These are phyloP conservation scores for Drosophila cracens DNA, from an alignment of 2,888 invertebrate species.

Conservation along the genomic window DNA sequence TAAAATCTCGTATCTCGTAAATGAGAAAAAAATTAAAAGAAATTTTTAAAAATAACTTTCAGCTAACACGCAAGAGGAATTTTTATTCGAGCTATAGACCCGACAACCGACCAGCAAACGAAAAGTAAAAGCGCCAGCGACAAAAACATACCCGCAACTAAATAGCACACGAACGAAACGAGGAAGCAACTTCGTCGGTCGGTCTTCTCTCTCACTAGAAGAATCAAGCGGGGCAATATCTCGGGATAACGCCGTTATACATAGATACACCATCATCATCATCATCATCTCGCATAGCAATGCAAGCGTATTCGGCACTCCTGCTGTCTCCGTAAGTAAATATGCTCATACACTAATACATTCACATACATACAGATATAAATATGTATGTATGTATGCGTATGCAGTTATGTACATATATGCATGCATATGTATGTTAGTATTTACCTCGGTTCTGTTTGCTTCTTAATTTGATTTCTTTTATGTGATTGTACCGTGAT, in stretches of 20 bases:
- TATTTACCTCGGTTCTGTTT: slow-evolving; percentile 45
- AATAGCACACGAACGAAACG: slow-evolving; percentile 46
- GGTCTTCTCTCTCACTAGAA: slow-evolving; percentile 16
- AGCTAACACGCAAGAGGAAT: slow-evolving; percentile 84
- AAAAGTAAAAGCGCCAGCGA: slow-evolving; percentile 69
- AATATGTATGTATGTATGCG: not conserved
- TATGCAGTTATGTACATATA: not conserved
- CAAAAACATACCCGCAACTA: slow-evolving; percentile 62
- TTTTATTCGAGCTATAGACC: slow-evolving; percentile 76
- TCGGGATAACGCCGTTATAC: slow-evolving; percentile 44
- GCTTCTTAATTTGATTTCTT: slow-evolving; percentile 38
- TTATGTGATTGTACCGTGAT: slow-evolving; percentile 22
- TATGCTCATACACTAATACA: not conserved
- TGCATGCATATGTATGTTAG: slow-evolving; percentile 12
- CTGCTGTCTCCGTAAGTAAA: slow-evolving; percentile 14
- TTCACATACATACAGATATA: not conserved
- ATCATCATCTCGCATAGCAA: slow-evolving; percentile 2
- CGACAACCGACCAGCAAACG: slow-evolving; percentile 49
- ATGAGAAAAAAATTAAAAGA: slow-evolving; percentile 68
- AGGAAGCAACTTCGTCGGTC: slow-evolving; percentile 55
- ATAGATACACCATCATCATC: slow-evolving; percentile 21
- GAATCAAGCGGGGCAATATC: slow-evolving; percentile 24
- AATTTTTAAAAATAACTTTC: slow-evolving; percentile 84
- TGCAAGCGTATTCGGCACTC: not conserved
- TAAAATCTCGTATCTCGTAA: slow-evolving; percentile 70